Conservation (phyloP, 2,888 invertebrate genomes). For the Trachelus iudaicus region DNA sequence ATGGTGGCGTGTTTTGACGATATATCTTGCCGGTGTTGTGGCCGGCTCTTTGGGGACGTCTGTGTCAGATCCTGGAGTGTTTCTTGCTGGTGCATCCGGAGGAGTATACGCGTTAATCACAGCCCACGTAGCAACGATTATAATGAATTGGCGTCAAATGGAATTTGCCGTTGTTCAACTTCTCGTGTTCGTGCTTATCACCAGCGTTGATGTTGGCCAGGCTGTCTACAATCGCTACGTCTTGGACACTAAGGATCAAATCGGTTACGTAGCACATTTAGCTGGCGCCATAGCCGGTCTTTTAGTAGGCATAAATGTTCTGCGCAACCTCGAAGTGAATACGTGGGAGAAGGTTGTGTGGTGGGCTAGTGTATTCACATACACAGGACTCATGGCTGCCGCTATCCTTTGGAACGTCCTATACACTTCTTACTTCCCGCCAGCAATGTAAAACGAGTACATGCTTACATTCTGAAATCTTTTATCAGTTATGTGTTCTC, state of each 20-base stretch:
- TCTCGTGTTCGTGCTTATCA: constrained; percentile 83
- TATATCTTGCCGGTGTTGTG: constrained; percentile 86
- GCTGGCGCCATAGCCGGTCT: constrained; percentile 91
- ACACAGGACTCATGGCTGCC: constrained; percentile 76
- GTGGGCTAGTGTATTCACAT: constrained; percentile 83
- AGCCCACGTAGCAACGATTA: constrained; percentile 91
- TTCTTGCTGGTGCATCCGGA: constrained; percentile 92
- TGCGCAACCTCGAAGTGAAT: constrained; percentile 83
- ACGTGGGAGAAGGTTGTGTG: constrained; percentile 85
- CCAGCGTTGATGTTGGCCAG: constrained; percentile 86
- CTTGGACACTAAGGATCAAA: constrained; percentile 76
- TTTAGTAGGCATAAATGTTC: constrained; percentile 83
- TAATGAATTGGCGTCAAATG: constrained; percentile 98
- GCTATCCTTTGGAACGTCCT: constrained; percentile 81
- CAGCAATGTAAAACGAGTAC: constrained; percentile 12
- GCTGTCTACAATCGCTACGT: constrained; percentile 91
- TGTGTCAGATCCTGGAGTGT: constrained; percentile 81
- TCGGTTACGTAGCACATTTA: constrained; percentile 94
- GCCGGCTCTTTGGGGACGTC: constrained; percentile 89
- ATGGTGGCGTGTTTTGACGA: constrained; percentile 90
- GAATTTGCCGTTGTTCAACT: constrained; percentile 90
- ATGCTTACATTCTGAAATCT: neutral
- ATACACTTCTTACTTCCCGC: constrained; percentile 70
- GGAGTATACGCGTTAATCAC: constrained; percentile 95
- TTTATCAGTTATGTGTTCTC: neutral